Evolutionary conservation across 2,113 vertebrate genomes (phyloP).

Genomic region (Dasyurus viverrinus): DNA sequence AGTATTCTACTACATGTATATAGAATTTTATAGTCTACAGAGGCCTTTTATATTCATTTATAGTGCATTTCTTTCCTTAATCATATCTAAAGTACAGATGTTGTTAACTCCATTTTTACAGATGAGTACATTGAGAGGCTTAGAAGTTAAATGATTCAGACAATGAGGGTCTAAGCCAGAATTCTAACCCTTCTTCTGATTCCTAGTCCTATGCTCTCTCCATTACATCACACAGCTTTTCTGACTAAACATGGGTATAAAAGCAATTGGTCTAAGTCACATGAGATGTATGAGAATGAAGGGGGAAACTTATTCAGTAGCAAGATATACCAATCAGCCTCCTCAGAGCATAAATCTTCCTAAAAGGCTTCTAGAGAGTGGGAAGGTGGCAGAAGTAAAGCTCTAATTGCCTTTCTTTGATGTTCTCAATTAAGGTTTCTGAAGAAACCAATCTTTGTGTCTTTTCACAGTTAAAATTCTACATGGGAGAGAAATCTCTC

Average conservation of each 20-base stretch:
- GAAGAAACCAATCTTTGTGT: conserved; percentile 83
- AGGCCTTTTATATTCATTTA: neutral
- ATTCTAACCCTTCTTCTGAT: neutral
- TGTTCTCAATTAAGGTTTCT: conserved; percentile 83
- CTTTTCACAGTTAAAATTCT: conserved; percentile 84
- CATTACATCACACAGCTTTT: neutral
- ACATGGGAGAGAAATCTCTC: conserved; percentile 80
- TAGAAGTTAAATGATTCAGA: neutral
- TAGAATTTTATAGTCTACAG: neutral
- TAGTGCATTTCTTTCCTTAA: neutral
- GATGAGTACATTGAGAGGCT: neutral
- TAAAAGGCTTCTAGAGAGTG: conserved; percentile 64
- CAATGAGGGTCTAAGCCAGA: neutral
- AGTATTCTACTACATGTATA: neutral
- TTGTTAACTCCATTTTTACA: conserved; percentile 33
- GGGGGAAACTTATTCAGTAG: neutral
- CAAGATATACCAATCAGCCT: neutral
- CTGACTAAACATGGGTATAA: neutral
- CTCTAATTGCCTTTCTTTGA: conserved; percentile 82
- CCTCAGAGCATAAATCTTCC: conserved; percentile 9
- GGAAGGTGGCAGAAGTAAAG: conserved; percentile 73
- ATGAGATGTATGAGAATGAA: neutral
- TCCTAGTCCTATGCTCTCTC: neutral
- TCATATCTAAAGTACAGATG: neutral
- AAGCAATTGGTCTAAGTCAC: neutral